Conservation (phyloP, 2,888 invertebrate genomes). For the Ochropacha duplaris region DNA sequence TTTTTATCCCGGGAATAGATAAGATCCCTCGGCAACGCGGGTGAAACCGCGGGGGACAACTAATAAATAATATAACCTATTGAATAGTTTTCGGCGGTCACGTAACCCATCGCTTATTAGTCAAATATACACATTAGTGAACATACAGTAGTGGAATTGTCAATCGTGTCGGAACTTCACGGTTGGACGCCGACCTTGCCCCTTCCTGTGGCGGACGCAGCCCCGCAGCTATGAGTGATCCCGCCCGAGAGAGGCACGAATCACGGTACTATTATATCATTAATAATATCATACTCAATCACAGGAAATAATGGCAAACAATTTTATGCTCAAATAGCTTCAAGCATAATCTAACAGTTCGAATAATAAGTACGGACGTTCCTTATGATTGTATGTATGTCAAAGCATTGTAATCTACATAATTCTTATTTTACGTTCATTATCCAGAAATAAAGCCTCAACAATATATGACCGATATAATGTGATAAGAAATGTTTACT, state of each 20-base stretch:
- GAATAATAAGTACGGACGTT: neutral
- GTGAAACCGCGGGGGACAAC: too few relatives aligned
- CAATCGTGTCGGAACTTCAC: slow-evolving; percentile 73
- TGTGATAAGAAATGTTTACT: neutral
- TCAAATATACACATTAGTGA: neutral
- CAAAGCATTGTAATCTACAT: neutral
- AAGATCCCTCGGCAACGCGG: too few relatives aligned
- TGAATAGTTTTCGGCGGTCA: neutral
- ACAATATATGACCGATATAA: neutral
- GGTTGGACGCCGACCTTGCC: slow-evolving; percentile 78
- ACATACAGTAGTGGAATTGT: slow-evolving; percentile 36
- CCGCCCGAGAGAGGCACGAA: slow-evolving; percentile 34
- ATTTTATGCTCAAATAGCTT: neutral
- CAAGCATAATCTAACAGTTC: neutral
- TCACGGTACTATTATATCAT: slow-evolving; percentile 4
- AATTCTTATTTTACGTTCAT: neutral
- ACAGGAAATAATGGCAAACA: neutral
- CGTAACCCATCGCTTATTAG: neutral
- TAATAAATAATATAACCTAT: neutral
- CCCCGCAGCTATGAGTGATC: slow-evolving; percentile 42
- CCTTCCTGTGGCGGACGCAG: slow-evolving; percentile 64
- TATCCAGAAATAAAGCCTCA: neutral
- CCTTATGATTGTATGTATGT: neutral
- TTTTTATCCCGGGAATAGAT: too few relatives aligned
- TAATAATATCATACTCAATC: neutral